A percentile compares a stretch with the other conserved stretches of the same genome.
These are phyloP conservation scores for Ommatoiulus sabulosus DNA, from an alignment of 2,888 invertebrate species.

Conservation along the genomic window DNA sequence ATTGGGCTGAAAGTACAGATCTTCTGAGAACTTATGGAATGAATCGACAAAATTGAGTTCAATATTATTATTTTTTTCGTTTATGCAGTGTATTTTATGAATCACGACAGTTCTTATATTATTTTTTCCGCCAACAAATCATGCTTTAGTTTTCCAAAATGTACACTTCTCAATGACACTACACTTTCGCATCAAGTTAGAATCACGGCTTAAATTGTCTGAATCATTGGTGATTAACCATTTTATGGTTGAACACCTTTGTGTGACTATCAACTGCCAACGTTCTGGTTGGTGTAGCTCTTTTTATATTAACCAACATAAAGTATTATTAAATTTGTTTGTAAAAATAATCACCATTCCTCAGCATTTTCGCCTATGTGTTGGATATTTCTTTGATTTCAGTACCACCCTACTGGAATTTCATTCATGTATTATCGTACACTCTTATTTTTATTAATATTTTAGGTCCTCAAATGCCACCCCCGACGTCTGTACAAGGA, in stretches of 20 bases:
- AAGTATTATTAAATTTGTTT: neutral
- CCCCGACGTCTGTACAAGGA: constrained; percentile 41
- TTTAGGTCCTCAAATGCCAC: constrained; percentile 54
- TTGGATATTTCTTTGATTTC: neutral
- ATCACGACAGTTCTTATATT: neutral
- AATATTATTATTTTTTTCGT: too few species aligned
- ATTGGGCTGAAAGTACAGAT: too few species aligned
- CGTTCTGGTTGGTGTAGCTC: too few species aligned
- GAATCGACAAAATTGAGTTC: too few species aligned
- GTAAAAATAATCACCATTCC: neutral
- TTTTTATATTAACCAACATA: too few species aligned
- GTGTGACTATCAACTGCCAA: too few species aligned
- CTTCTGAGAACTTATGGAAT: too few species aligned
- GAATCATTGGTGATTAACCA: neutral
- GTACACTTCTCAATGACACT: neutral
- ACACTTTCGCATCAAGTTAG: neutral
- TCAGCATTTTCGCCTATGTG: neutral
- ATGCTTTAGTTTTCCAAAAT: neutral
- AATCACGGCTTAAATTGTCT: neutral
- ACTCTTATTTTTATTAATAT: neutral
- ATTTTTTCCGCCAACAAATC: neutral
- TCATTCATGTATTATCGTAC: neutral
- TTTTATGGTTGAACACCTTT: too few species aligned
- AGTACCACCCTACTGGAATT: neutral
- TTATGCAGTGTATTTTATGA: too few species aligned